Conservation (phyloP, 2,113 vertebrate species). For the Epinephelus fuscoguttatus region DNA sequence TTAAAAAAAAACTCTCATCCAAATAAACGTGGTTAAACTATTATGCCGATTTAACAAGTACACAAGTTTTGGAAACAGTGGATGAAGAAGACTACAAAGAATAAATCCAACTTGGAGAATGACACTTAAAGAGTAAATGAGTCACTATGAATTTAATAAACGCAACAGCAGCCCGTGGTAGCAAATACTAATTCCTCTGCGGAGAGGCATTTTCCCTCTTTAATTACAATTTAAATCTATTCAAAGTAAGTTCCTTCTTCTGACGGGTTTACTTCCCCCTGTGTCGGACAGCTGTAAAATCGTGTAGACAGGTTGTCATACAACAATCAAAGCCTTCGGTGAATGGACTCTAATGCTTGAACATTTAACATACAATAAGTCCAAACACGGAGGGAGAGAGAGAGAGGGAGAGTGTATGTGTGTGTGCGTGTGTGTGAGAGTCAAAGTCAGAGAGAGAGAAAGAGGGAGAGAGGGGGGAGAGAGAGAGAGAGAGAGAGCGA, state of each 20-base stretch:
- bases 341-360: slow-evolving; percentile 91
- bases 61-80: slow-evolving; percentile 1
- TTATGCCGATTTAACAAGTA: background rate
- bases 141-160: slow-evolving; percentile 45
- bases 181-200: slow-evolving; percentile 58
- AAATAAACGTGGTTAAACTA: background rate
- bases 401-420: slow-evolving; percentile 20
- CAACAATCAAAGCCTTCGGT: slow-evolving; percentile 90
- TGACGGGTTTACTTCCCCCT: slow-evolving; percentile 88
- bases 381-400: slow-evolving; percentile 80
- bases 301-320: slow-evolving; percentile 94
- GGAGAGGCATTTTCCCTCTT: slow-evolving; percentile 51
- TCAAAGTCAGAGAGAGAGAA: slow-evolving; percentile 6
- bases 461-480: background rate
- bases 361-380: slow-evolving; percentile 91
- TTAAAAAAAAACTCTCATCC: too few species aligned
- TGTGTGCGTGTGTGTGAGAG: too few species aligned
- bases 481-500: slow-evolving; percentile 12
- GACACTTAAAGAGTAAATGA: slow-evolving; percentile 13
- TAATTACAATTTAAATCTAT: slow-evolving; percentile 81
- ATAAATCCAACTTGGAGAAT: background rate
- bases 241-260: slow-evolving; percentile 87
- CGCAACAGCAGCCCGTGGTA: slow-evolving; percentile 48
- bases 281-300: slow-evolving; percentile 94
- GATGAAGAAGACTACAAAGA: background rate